Base-by-base conservation (phyloP, 2,113 vertebrate genomes). In the Heloderma charlesbogerti region DNA sequence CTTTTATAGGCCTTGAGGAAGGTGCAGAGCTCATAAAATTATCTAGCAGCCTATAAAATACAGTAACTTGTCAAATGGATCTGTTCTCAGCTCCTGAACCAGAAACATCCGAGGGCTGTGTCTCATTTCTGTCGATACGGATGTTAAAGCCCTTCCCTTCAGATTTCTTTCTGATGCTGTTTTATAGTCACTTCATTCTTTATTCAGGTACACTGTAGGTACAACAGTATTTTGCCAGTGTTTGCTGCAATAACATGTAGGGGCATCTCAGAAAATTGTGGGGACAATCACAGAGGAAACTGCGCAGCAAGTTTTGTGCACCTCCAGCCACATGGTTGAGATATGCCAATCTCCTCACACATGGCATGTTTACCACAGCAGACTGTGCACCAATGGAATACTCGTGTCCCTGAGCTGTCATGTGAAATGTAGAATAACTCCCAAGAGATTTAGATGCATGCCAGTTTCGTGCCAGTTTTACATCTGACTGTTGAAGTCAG, bases 1-100 rank as follows among this genome's bases (percentile, higher is more conserved):
- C 0, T 92, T 93, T 92, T 77, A 0, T 34, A 84, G 60, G 75
- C n/a, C n/a, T 83, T 78, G 83, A 86, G 92, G n/a, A 71, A 93
- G 67, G 6, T 75, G 2, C 12, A 82, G 79, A 71, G 18, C 9
- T 93, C 48, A 0, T 0, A 0, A 91, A 83, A 91, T 16, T 43
- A 77, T 34, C 4, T 48, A 83, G 63, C 84, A 69, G 45, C 43
- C 13, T 85, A 67, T 72, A 89, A 89, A 89, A 89, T 40, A 40
- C 22, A 4, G 51, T 40, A 84, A 16, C 79, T 54, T 69, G 89
- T 86, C 31, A 69, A 34, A 13, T 88, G 83, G 20, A 43, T 87
- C 89, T 31, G 0, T 0, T 66, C 74, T 57, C 84, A 51, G 12
- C 37, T 92, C 80, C 80, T 81, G 40, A 34, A 77, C 27, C 72